Percentiles rank a stretch among this genome's conserved stretches.
Conservation (phyloP, 2,113 vertebrate species). For the Apodemus sylvaticus region DNA sequence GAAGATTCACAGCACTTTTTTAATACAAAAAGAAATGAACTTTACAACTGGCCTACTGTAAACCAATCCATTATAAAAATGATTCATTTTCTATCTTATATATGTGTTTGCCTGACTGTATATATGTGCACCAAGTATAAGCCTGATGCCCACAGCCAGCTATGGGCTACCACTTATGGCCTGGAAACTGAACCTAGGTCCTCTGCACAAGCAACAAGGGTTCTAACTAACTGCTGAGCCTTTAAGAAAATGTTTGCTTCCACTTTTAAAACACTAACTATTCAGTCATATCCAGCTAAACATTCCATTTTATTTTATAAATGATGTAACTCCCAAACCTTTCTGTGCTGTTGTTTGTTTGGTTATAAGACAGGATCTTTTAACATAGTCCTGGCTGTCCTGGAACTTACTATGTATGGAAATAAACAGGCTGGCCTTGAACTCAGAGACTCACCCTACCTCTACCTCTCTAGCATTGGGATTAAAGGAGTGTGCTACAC, state of each 20-base stretch:
- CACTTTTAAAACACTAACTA: background rate
- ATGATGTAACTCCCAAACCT: background rate
- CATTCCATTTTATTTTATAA: background rate
- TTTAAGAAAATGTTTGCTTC: background rate
- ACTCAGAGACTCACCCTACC: background rate
- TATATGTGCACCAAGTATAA: background rate
- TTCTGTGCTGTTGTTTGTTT: background rate
- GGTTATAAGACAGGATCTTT: background rate
- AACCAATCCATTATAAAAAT: background rate
- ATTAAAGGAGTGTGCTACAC: background rate
- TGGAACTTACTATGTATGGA: background rate
- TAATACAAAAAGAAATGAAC: background rate
- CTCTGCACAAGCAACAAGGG: background rate
- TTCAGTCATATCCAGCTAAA: background rate
- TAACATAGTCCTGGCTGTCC: background rate
- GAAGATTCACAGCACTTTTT: background rate
- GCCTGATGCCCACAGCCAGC: background rate
- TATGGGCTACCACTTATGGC: background rate
- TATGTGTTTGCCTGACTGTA: background rate
- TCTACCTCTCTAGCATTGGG: background rate
- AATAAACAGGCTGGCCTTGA: background rate
- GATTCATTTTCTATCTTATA: background rate
- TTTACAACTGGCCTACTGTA: background rate
- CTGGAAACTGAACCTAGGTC: background rate
- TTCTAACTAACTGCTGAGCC: background rate